Evolutionary conservation across 2,113 vertebrate species (phyloP), one percentile per base, ranked within the genome.

Genomic region (Eurypyga helias): DNA sequence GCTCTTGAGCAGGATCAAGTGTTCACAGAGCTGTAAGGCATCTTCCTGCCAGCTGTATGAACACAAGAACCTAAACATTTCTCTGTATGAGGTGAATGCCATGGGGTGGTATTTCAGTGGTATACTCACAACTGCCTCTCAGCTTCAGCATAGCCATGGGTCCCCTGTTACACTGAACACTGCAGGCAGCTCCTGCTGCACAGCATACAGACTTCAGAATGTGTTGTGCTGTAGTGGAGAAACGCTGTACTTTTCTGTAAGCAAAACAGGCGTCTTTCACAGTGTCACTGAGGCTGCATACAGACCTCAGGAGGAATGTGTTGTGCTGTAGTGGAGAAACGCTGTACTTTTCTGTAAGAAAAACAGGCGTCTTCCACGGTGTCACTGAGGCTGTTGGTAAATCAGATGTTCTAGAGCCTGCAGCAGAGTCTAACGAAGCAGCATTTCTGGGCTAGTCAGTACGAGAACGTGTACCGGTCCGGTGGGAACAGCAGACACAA

Each of bases 131-230:
- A 4, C 13, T 65, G 14, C 33, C 14, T 66, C 55, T 45, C n/a
- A 46, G 0, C 26, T 46, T 75, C 29, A 9, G 38, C 20, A 38
- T 48, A 26, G 58, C 33, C 9, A 0, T 9, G n/a, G 17, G 14
- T 33, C 16, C 49, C 45, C 17, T 9, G 1, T 54, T 33, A 31
- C 10, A 15, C 25, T 21, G 54, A 26, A 20, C 11, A 21, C 0
- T 1, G 17, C n/a, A 24, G 28, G 48, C 28, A 51, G 36, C 15
- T 70, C 33, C 58, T 49, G 36, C 62, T 62, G 41, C 38, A 7
- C 19, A 38, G 34, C 14, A 17, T 24, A 2, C 34, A 61, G 61
- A n/a, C 5, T 16, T 13, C 45, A 45, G 45, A 45, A 45, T 45
- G 45, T 45, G 15, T 16, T 45, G 45, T 54, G 45, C 36, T 69